A percentile compares a stretch with the other conserved stretches of the same genome.
phyloP scores from a whole-genome alignment of 2,888 invertebrate species.

The Lomographa bimaculata region DNA sequence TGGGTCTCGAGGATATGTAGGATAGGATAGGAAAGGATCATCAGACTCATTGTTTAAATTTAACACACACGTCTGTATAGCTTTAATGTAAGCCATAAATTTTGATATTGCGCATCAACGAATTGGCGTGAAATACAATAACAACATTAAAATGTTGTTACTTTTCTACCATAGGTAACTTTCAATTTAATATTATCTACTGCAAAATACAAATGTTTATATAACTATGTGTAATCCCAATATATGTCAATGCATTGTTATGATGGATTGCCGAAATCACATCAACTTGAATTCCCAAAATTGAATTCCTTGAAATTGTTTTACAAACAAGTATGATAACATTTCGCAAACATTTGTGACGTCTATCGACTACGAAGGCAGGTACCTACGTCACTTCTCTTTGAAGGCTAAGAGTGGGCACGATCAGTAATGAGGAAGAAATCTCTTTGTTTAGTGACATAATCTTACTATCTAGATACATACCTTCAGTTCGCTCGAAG shows the following conservation, averaged over 20 bases:
- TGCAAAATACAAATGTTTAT: no score
- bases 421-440: slow-evolving; percentile 16
- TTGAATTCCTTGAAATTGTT: slow-evolving; percentile 29
- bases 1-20: no score
- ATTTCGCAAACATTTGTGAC: slow-evolving; percentile 24
- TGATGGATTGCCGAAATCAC: slow-evolving; percentile 3
- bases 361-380: slow-evolving; percentile 15
- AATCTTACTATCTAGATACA: background rate
- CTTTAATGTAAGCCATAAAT: no score
- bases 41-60: no score
- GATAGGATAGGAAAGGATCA: no score
- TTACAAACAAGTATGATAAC: slow-evolving; percentile 25
- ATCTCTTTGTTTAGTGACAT: slow-evolving; percentile 2
- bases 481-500: no score
- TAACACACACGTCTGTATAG: no score
- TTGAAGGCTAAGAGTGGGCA: slow-evolving; percentile 20
- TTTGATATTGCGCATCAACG: no score
- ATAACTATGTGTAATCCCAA: no score
- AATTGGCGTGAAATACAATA: background rate
- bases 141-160: background rate
- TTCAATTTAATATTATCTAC: no score
- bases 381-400: slow-evolving; percentile 8
- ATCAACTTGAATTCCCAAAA: slow-evolving; percentile 25
- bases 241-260: no score
- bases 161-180: no score